These are phyloP conservation scores for Atherinosoma microstoma DNA, from an alignment of 2,797 vertebrate genomes.

Conservation along the genomic window DNA sequence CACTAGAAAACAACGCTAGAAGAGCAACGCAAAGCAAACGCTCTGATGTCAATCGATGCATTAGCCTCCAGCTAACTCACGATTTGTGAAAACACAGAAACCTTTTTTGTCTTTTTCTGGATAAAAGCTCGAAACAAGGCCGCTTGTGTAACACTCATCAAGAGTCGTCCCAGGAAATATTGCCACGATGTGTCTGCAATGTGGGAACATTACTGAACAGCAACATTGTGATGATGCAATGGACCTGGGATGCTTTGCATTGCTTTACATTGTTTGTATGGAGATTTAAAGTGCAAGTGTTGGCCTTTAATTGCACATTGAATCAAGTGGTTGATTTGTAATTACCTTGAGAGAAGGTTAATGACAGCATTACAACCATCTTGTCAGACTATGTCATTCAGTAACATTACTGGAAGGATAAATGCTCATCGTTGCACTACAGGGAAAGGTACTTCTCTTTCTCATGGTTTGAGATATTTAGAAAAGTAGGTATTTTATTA, in stretches of 20 bases:
- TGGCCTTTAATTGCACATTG: constrained; percentile 75
- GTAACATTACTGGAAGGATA: constrained; percentile 44
- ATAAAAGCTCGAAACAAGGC: constrained; percentile 75
- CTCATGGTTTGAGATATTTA: constrained; percentile 14
- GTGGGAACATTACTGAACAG: constrained; percentile 80
- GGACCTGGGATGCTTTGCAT: constrained; percentile 85
- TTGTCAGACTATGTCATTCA: constrained; percentile 56
- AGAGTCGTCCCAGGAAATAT: constrained; percentile 63
- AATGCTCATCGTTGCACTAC: constrained; percentile 45
- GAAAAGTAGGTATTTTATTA: background rate
- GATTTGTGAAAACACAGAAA: constrained; percentile 85
- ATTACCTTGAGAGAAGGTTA: constrained; percentile 76
- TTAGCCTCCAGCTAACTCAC: constrained; percentile 74
- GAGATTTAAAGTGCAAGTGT: constrained; percentile 75
- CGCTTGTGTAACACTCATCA: constrained; percentile 79
- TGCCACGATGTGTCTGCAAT: constrained; percentile 75
- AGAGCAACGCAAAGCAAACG: constrained; percentile 79
- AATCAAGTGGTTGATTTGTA: constrained; percentile 67
- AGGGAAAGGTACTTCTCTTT: constrained; percentile 27
- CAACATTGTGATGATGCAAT: constrained; percentile 63
- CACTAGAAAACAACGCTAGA: constrained; percentile 81
- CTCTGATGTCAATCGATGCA: constrained; percentile 72
- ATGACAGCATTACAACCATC: constrained; percentile 75
- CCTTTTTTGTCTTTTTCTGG: constrained; percentile 59
- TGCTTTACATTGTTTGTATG: constrained; percentile 83